Conservation (phyloP, 2,113 vertebrate genomes). For the Acanthochromis polyacanthus region DNA sequence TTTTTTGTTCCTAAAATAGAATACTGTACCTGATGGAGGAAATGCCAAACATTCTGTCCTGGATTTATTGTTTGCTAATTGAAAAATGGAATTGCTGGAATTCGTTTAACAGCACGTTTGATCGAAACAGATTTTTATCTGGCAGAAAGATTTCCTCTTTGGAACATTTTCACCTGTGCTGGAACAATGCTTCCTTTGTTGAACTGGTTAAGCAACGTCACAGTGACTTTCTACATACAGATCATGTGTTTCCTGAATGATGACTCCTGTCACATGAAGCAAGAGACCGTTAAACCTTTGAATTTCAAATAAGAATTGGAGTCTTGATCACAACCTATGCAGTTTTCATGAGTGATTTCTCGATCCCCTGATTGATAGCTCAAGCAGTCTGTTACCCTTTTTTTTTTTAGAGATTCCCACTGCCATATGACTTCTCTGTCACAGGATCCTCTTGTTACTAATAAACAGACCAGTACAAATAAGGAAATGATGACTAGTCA, state of each 20-base stretch:
- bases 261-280: conserved; percentile 37
- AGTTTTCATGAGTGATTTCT: neutral
- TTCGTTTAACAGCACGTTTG: neutral
- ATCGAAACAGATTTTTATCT: conserved; percentile 23
- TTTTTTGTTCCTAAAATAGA: too few species aligned
- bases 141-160: neutral
- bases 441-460: neutral
- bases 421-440: conserved; percentile 23
- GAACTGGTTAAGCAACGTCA: conserved; percentile 23
- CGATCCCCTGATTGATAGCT: neutral
- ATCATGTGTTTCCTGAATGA: neutral
- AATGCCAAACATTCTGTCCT: too few species aligned
- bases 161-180: conserved; percentile 13
- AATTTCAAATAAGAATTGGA: neutral
- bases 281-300: neutral
- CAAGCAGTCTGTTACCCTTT: conserved; percentile 2
- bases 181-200: conserved; percentile 48
- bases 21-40: too few species aligned
- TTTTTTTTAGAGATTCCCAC: neutral
- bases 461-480: conserved; percentile 37
- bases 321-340: neutral
- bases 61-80: too few species aligned
- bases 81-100: neutral
- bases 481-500: conserved; percentile 38
- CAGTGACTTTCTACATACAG: conserved; percentile 13